phyloP scores from a whole-genome alignment of 2,797 vertebrate genomes.

The Sebastes kiyomatsui region DNA sequence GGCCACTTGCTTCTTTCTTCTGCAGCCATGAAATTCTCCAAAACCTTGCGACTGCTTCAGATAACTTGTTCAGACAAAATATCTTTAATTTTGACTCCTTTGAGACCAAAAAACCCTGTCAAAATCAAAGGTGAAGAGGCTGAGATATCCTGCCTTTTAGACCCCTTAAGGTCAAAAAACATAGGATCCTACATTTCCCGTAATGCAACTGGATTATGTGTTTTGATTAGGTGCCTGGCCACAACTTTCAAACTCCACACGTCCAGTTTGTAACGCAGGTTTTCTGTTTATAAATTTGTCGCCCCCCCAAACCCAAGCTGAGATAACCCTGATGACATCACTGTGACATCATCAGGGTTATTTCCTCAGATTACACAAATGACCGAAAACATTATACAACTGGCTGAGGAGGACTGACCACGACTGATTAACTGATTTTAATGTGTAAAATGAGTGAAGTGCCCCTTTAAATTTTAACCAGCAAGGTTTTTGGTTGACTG shows the following conservation, averaged over 20 bases:
- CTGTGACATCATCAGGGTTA: not conserved
- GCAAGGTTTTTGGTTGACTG: not conserved
- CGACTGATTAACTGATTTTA: not conserved
- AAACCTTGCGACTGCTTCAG: not conserved
- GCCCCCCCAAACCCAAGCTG: not conserved
- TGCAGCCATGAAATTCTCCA: not conserved
- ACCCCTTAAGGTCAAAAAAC: not conserved
- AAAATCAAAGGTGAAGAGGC: not conserved
- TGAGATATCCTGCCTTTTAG: not conserved
- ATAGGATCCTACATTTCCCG: not conserved
- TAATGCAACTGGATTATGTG: not conserved
- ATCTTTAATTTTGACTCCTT: not conserved
- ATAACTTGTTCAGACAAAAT: not conserved
- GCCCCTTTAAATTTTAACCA: not conserved
- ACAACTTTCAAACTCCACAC: not conserved
- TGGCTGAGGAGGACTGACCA: not conserved
- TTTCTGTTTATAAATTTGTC: not conserved
- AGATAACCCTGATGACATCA: not conserved
- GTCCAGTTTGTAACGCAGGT: not conserved
- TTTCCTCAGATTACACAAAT: not conserved
- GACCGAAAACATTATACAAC: not conserved
- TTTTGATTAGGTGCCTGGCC: not conserved
- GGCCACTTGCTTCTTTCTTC: not conserved
- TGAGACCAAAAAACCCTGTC: not conserved
- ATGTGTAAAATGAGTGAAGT: not conserved